Evolutionary conservation across 2,797 vertebrate genomes (phyloP).

Genomic region (Gorsachius magnificus): DNA sequence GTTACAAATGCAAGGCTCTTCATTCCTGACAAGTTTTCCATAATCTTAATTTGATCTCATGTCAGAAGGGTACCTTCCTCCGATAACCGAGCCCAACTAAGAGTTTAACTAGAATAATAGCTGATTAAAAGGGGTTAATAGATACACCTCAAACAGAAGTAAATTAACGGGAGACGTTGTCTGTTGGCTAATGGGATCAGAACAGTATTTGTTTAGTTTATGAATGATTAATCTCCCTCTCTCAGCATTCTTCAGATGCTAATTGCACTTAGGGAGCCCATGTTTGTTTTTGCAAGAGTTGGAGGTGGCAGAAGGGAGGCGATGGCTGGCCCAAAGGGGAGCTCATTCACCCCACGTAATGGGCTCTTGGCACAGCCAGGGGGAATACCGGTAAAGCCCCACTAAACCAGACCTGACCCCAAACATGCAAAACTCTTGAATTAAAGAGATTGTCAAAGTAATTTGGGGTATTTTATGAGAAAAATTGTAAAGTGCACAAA

Average conservation of each 20-base stretch:
- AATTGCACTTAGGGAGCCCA: constrained; percentile 55
- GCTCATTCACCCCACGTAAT: neutral
- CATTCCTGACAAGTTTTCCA: constrained; percentile 43
- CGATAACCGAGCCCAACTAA: constrained; percentile 39
- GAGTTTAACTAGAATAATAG: constrained; percentile 57
- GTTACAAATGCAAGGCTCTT: constrained; percentile 15
- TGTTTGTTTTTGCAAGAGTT: constrained; percentile 55
- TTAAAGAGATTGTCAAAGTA: neutral
- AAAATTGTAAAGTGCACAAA: neutral
- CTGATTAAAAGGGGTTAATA: constrained; percentile 73
- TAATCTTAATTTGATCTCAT: constrained; percentile 63
- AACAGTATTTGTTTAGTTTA: constrained; percentile 71
- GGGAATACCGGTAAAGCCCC: neutral
- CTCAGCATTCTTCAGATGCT: constrained; percentile 53
- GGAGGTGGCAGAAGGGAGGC: constrained; percentile 36
- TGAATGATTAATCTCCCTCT: constrained; percentile 68
- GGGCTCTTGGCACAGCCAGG: neutral
- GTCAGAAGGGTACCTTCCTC: constrained; percentile 51
- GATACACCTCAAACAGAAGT: constrained; percentile 65
- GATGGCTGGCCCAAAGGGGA: neutral
- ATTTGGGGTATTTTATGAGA: neutral
- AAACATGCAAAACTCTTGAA: neutral
- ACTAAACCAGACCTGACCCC: neutral
- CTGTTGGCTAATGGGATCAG: constrained; percentile 69
- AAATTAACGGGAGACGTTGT: constrained; percentile 49